These are phyloP conservation scores for Drymonia ruficornis DNA, from an alignment of 2,888 invertebrate species.

Conservation along the genomic window DNA sequence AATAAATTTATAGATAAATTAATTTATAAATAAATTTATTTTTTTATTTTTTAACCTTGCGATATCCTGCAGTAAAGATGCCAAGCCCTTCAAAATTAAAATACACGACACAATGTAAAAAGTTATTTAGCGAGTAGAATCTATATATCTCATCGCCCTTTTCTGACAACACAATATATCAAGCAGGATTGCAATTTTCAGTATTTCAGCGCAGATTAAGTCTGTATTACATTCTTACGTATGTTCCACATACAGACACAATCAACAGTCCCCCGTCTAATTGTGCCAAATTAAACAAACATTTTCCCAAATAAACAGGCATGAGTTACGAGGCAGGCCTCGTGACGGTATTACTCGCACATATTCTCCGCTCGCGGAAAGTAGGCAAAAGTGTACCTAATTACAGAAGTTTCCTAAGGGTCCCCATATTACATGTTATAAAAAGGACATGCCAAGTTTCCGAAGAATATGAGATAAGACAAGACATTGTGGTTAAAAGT, in stretches of 20 bases:
- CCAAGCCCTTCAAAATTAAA: no score
- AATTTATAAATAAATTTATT: no score
- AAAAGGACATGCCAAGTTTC: neutral
- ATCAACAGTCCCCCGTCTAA: constrained; percentile 12
- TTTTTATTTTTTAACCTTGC: no score
- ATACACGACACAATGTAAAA: no score
- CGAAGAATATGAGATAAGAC: neutral
- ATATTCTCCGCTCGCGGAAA: constrained; percentile 14
- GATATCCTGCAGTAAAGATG: no score
- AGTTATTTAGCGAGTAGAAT: no score
- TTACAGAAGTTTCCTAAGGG: constrained; percentile 28
- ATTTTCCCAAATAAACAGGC: constrained; percentile 28
- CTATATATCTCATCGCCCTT: no score
- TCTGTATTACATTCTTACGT: neutral
- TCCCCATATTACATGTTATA: constrained; percentile 26
- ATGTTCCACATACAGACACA: neutral
- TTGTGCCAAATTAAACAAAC: constrained; percentile 35
- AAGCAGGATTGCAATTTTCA: no score
- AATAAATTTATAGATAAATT: no score
- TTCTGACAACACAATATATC: no score
- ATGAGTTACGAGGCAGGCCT: constrained; percentile 21
- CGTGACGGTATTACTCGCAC: constrained; percentile 8
- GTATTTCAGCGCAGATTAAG: no score
- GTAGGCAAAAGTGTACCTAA: constrained; percentile 32
- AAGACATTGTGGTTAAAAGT: no score